Percentiles rank a stretch among this genome's conserved stretches.
Conservation (phyloP, 2,888 invertebrate genomes). For the Eupithecia abbreviata region DNA sequence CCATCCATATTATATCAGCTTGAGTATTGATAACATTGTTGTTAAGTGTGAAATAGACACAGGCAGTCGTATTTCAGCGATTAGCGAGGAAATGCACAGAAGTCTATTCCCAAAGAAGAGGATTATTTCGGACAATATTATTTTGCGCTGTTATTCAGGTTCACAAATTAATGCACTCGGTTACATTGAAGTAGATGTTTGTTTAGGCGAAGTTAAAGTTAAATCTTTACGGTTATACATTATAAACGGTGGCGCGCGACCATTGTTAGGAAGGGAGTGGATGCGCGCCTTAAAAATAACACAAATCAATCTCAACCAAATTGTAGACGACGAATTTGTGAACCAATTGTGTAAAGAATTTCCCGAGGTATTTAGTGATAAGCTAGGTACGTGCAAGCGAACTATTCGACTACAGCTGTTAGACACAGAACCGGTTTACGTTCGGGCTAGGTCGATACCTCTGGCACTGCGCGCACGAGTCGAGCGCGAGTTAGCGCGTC, state of each 20-base stretch:
- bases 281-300: conserved; percentile 1
- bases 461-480: not conserved
- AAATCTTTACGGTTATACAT: not conserved
- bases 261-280: not conserved
- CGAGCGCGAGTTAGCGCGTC: not conserved
- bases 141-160: too few relatives aligned
- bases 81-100: not conserved
- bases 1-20: too few relatives aligned
- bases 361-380: not conserved
- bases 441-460: not conserved
- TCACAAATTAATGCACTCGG: too few relatives aligned
- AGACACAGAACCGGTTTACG: not conserved
- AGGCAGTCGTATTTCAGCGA: not conserved
- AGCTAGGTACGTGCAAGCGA: not conserved
- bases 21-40: not conserved
- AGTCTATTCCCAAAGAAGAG: not conserved
- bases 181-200: too few relatives aligned
- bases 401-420: not conserved
- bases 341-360: not conserved
- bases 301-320: not conserved
- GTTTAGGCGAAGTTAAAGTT: too few relatives aligned
- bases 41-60: not conserved
- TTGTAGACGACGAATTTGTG: not conserved
- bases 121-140: too few relatives aligned
- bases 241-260: not conserved